Conservation (phyloP, 2,888 invertebrate genomes). For the Tetanocera ferruginea region DNA sequence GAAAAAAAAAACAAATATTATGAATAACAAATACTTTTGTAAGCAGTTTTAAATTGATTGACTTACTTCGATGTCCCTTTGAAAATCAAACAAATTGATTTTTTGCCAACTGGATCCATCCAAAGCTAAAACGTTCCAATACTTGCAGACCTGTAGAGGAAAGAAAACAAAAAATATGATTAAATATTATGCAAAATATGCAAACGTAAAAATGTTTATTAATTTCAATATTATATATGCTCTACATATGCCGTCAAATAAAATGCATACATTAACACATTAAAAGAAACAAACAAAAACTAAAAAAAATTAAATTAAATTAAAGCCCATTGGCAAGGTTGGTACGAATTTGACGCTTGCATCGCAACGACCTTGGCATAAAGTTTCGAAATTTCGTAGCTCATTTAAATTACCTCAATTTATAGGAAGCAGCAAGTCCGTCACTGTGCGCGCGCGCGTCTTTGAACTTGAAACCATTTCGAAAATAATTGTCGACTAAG, state of each 20-base stretch:
- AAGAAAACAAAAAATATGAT: conserved; percentile 5
- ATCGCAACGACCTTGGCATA: conserved; percentile 21
- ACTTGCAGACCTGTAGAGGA: conserved; percentile 76
- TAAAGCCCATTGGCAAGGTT: conserved; percentile 22
- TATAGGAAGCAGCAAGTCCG: background rate
- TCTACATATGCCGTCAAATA: background rate
- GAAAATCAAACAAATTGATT: conserved; percentile 98
- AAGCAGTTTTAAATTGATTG: background rate
- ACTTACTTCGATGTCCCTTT: conserved; percentile 95
- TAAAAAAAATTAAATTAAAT: conserved; percentile 2
- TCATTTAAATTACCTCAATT: background rate
- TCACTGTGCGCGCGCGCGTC: background rate
- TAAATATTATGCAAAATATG: background rate
- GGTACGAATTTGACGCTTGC: conserved; percentile 17
- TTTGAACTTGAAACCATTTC: conserved; percentile 11
- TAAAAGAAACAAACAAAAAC: conserved; percentile 2
- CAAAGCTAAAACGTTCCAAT: conserved; percentile 97
- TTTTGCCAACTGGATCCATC: conserved; percentile 99
- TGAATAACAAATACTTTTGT: background rate
- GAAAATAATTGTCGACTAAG: background rate
- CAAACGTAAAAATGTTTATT: too few relatives aligned
- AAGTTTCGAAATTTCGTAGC: conserved; percentile 21
- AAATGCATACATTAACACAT: background rate
- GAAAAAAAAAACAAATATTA: conserved; percentile 10
- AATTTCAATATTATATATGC: too few relatives aligned